Base-by-base conservation (phyloP, 1,140 invertebrate genomes). In the Drosophila paulistorum region DNA sequence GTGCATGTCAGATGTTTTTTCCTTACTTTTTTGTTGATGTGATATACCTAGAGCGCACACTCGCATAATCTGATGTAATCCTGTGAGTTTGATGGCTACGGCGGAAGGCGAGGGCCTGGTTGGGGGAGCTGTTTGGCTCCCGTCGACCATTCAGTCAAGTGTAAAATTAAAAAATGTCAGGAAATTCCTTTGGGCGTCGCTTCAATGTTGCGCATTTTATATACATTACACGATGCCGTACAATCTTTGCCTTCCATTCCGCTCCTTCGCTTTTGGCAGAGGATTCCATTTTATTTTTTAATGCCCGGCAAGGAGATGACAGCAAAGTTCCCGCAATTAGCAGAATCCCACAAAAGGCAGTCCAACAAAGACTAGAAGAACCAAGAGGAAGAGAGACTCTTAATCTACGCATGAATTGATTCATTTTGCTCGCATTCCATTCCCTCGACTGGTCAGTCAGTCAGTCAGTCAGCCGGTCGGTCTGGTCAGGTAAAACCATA, bases 121-220 rank as follows among this genome's bases (percentile, higher is more conserved):
- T 5, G 11, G 30, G 58, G 13, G 30, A 57, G 23, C 11, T 41
- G 55, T 68, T 65, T 68, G 61, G 39, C 39, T 30, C 11, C 66
- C 66, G 64, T 71, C 67, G 45, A 51, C 45, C 79, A 86, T 62
- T 79, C 83, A 86, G 83, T 86, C 84, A 83, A 87, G 83, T 86
- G 83, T 86, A 86, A 86, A 86, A 86, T 86, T 86, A 86, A 86
- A 86, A 86, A 86, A 86, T 86, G 84, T 86, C 83, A 89, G 84
- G 66, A 87, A 87, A 87, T 87, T 89, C 84, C 84, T 87, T 83
- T 87, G 84, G 83, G 74, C 79, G 75, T 68, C 71, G 78, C 83
- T 86, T 86, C 82, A 82, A 79, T 83, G 85, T 71, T 78, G 68
- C 75, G 79, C 72, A 71, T 80, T 84, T 71, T 74, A 65, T 79